Conservation (phyloP, 2,113 vertebrate genomes). For the Ancistrus triradiatus region DNA sequence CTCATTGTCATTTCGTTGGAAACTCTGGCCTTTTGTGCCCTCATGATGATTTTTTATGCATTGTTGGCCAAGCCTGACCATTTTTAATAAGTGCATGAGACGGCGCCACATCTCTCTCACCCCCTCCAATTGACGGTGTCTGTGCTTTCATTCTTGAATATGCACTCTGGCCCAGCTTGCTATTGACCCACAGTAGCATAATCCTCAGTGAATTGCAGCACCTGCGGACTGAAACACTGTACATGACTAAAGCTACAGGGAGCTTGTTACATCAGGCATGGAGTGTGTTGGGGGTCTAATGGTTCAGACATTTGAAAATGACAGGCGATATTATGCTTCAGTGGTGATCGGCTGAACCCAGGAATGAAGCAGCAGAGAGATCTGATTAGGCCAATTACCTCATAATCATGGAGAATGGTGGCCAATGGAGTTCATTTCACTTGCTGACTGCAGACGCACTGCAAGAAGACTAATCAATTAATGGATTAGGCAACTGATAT, state of each 20-base stretch:
- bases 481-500: slow-evolving; percentile 64
- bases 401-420: slow-evolving; percentile 53
- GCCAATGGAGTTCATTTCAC: slow-evolving; percentile 57
- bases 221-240: slow-evolving; percentile 47
- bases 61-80: slow-evolving; percentile 44
- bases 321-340: slow-evolving; percentile 53
- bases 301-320: slow-evolving; percentile 62
- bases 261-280: slow-evolving; percentile 55
- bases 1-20: slow-evolving; percentile 27
- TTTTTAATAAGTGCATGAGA: slow-evolving; percentile 46
- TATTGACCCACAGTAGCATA: slow-evolving; percentile 59
- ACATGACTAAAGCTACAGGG: slow-evolving; percentile 45
- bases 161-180: slow-evolving; percentile 55
- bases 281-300: slow-evolving; percentile 55
- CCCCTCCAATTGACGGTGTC: slow-evolving; percentile 55
- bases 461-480: slow-evolving; percentile 58
- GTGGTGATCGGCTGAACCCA: slow-evolving; percentile 32
- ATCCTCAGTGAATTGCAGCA: slow-evolving; percentile 61
- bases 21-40: slow-evolving; percentile 25
- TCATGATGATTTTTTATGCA: slow-evolving; percentile 50
- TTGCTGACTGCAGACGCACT: slow-evolving; percentile 55
- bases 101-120: slow-evolving; percentile 49
- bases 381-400: slow-evolving; percentile 54
- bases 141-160: slow-evolving; percentile 58
- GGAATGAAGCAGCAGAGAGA: slow-evolving; percentile 42